Evolutionary conservation across 2,888 invertebrate species (phyloP).

Genomic region (Drosophila demipolita): DNA sequence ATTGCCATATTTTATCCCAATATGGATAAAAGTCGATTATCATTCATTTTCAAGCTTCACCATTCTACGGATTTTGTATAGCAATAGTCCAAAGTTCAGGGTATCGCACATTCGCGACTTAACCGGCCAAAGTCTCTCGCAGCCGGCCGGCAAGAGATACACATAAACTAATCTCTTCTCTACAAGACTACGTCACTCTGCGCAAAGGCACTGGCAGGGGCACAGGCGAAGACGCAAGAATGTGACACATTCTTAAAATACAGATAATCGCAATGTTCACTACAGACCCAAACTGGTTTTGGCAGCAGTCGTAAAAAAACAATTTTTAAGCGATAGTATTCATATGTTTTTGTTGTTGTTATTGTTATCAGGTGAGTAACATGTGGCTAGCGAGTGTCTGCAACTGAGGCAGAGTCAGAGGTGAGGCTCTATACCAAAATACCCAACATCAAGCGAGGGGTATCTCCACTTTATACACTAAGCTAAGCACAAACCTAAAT

Average conservation of each 20-base stretch:
- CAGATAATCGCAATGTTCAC: constrained; percentile 16
- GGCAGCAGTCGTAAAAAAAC: constrained; percentile 42
- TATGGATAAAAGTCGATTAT: too few relatives aligned
- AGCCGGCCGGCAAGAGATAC: constrained; percentile 59
- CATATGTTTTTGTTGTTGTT: constrained; percentile 14
- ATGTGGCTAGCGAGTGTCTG: constrained; percentile 72
- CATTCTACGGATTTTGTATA: background rate
- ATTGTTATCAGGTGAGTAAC: constrained; percentile 67
- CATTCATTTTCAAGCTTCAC: background rate
- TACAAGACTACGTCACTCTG: constrained; percentile 59
- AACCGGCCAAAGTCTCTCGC: constrained; percentile 69
- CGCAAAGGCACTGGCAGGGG: background rate
- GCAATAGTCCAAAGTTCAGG: background rate
- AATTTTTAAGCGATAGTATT: constrained; percentile 49
- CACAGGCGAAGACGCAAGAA: constrained; percentile 40
- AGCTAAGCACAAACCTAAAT: background rate
- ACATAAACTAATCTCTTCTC: constrained; percentile 62
- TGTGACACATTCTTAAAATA: constrained; percentile 71
- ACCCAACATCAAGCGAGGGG: constrained; percentile 9
- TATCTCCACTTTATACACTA: background rate
- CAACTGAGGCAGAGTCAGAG: constrained; percentile 40
- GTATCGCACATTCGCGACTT: background rate
- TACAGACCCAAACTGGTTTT: constrained; percentile 50
- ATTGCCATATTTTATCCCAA: too few relatives aligned
- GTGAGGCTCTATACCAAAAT: constrained; percentile 14